Evolutionary conservation across 1,140 invertebrate genomes (phyloP).

Genomic region (Archivesica marissinica): DNA sequence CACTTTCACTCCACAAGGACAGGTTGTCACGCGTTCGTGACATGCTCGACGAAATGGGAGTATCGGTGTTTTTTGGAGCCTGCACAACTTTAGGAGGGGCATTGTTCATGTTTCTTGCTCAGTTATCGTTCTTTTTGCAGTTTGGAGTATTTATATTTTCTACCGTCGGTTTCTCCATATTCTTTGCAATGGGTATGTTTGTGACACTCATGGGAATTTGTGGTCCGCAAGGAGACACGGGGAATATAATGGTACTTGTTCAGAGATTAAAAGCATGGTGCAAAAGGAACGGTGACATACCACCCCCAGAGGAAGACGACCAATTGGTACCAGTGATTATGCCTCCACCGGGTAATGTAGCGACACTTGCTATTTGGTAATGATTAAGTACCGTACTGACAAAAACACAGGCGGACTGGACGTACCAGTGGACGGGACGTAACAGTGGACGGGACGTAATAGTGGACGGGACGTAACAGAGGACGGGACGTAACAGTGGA

Average conservation of each 20-base stretch:
- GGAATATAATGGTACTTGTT: constrained; percentile 62
- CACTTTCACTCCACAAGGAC: constrained; percentile 67
- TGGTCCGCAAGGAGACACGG: constrained; percentile 71
- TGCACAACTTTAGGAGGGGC: constrained; percentile 70
- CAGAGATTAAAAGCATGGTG: constrained; percentile 14
- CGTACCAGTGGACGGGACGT: too few relatives aligned
- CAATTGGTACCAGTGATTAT: neutral
- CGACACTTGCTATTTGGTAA: neutral
- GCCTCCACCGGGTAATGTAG: neutral
- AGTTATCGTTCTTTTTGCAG: constrained; percentile 70
- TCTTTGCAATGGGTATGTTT: constrained; percentile 73
- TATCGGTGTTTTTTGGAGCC: constrained; percentile 72
- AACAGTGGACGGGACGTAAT: too few relatives aligned
- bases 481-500: too few relatives aligned
- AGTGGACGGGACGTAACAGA: too few relatives aligned
- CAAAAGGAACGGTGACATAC: neutral
- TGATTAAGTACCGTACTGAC: too few relatives aligned
- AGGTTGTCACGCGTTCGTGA: constrained; percentile 66
- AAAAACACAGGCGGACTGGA: too few relatives aligned
- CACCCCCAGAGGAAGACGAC: neutral
- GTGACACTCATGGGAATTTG: constrained; percentile 68
- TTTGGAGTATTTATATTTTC: constrained; percentile 76
- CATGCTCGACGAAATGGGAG: constrained; percentile 72
- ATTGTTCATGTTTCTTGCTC: constrained; percentile 71
- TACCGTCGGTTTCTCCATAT: constrained; percentile 74